A percentile compares a stretch with the other conserved stretches of the same genome.
Evolutionary conservation across 2,797 vertebrate species (phyloP).

Genomic region (Anguilla pacifica): DNA sequence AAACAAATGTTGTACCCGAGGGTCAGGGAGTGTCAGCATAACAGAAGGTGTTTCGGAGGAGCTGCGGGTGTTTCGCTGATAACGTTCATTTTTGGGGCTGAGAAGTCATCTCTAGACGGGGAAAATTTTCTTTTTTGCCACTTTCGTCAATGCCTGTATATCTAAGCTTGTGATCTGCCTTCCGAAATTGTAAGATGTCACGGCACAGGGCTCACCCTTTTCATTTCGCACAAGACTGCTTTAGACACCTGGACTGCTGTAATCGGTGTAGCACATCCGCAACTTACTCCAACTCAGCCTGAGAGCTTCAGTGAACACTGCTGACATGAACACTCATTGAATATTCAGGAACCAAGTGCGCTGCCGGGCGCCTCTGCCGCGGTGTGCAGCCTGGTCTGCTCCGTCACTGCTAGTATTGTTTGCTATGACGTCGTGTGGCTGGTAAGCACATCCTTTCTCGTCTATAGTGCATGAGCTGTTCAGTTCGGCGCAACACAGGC

Average conservation of each 20-base stretch:
- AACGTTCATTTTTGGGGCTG: constrained; percentile 17
- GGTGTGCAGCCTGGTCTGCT: neutral
- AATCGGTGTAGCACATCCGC: constrained; percentile 55
- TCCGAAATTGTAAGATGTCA: constrained; percentile 52
- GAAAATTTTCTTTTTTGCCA: neutral
- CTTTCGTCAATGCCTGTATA: constrained; percentile 45
- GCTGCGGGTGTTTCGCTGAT: constrained; percentile 67
- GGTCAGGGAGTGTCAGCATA: constrained; percentile 67
- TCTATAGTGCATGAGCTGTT: neutral
- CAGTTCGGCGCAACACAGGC: neutral
- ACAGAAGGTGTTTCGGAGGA: constrained; percentile 75
- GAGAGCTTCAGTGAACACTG: constrained; percentile 39
- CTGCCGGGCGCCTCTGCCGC: constrained; percentile 24
- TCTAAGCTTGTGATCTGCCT: constrained; percentile 52
- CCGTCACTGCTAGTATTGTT: neutral
- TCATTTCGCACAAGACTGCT: constrained; percentile 67
- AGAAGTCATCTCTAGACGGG: neutral
- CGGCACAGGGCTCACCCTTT: constrained; percentile 46
- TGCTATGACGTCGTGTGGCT: constrained; percentile 28
- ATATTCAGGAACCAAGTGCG: constrained; percentile 47
- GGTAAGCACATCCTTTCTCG: constrained; percentile 29
- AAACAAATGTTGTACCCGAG: constrained; percentile 69
- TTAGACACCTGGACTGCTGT: constrained; percentile 46
- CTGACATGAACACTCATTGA: constrained; percentile 47
- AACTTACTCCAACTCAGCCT: constrained; percentile 19